Conservation (phyloP, 2,113 vertebrate species). For the Grammatotria lemairii region DNA sequence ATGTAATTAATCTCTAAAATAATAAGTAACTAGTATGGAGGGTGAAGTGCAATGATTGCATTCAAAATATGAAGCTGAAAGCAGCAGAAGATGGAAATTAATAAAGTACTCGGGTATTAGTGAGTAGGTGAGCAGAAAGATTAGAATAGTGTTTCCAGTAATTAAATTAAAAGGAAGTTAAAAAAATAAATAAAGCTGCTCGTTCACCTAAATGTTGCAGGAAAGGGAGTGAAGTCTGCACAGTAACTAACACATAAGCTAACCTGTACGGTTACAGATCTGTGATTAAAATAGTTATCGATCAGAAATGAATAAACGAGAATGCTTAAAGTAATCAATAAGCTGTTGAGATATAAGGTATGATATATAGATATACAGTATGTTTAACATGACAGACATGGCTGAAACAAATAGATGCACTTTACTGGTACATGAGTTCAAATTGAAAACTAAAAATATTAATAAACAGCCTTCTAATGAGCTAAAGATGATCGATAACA, state of each 20-base stretch:
- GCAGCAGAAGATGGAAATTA: background rate
- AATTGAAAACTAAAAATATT: background rate
- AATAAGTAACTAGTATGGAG: background rate
- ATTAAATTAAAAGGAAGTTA: background rate
- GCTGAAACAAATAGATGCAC: background rate
- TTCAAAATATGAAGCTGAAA: background rate
- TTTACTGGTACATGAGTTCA: background rate
- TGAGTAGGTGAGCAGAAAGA: background rate
- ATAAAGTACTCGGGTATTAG: background rate
- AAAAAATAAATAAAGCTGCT: background rate
- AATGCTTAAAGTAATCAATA: background rate
- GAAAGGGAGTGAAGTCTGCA: background rate
- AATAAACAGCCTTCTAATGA: background rate
- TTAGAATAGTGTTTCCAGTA: background rate
- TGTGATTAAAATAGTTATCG: background rate
- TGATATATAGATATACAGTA: background rate
- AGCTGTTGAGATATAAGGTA: background rate
- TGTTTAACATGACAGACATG: background rate
- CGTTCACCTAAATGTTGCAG: background rate
- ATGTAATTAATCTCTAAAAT: background rate
- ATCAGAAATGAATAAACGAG: background rate
- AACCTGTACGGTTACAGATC: background rate
- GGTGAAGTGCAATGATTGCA: background rate
- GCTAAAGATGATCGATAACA: background rate
- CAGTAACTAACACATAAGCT: background rate